Conservation (phyloP, 2,113 vertebrate species). For the Mohoua ochrocephala region DNA sequence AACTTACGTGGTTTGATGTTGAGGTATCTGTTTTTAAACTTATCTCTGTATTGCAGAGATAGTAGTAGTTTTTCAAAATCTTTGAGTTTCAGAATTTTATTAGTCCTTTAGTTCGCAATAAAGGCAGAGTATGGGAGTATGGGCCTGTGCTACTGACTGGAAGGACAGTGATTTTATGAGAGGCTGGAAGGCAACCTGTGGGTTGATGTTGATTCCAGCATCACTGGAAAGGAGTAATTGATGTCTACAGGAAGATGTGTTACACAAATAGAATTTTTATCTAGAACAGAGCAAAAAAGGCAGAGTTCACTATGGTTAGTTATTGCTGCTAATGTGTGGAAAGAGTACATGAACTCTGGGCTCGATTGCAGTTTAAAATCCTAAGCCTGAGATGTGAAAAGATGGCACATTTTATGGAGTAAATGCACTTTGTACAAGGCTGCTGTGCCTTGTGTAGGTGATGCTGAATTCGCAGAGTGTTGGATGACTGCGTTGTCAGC, state of each 20-base stretch:
- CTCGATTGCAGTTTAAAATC: background rate
- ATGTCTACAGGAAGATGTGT: background rate
- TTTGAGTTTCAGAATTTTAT: background rate
- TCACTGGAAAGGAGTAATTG: background rate
- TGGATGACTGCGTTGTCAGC: background rate
- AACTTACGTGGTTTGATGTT: background rate
- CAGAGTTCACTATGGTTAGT: background rate
- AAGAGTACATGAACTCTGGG: background rate
- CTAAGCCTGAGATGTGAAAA: background rate
- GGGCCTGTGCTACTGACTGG: background rate
- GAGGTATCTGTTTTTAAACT: background rate
- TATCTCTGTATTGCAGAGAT: background rate
- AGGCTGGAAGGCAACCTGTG: background rate
- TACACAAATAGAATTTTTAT: background rate
- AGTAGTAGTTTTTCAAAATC: background rate
- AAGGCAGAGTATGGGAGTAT: background rate
- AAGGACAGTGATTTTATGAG: background rate
- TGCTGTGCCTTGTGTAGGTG: background rate
- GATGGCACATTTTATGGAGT: background rate
- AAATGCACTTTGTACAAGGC: background rate
- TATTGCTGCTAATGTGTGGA: background rate
- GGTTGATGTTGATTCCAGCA: background rate
- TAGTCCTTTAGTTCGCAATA: background rate
- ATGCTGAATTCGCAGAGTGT: background rate
- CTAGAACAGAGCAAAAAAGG: background rate